phyloP scores from a whole-genome alignment of 1,140 invertebrate species.

The Drosophila lowei region DNA sequence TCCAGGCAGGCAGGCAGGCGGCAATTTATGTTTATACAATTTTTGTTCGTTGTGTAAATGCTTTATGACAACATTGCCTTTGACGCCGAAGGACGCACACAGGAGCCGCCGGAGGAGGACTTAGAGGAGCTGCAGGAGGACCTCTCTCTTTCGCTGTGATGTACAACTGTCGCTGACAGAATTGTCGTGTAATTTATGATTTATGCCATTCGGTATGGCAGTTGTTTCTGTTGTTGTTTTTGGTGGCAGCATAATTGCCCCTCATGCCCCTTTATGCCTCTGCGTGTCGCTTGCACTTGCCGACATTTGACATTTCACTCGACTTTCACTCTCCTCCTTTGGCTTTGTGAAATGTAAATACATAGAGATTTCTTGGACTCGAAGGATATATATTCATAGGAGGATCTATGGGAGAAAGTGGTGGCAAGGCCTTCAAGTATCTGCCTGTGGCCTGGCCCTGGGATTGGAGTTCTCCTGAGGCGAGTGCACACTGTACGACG shows the following conservation, averaged over 20 bases:
- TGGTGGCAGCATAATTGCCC: slow-evolving; percentile 48
- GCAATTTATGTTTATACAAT: slow-evolving; percentile 46
- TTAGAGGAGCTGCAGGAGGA: no score
- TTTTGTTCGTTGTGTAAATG: slow-evolving; percentile 40
- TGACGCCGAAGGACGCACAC: slow-evolving; percentile 3
- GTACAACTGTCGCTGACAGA: slow-evolving; percentile 64
- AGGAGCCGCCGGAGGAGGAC: no score
- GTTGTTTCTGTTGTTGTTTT: slow-evolving; percentile 27
- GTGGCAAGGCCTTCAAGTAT: no score
- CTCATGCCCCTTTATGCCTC: background rate
- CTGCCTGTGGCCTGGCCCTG: no score
- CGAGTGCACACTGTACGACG: background rate
- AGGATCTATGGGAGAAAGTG: background rate
- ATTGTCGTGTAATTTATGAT: slow-evolving; percentile 70
- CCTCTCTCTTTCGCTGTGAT: background rate
- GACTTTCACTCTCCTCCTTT: slow-evolving; percentile 5
- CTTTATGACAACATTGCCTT: slow-evolving; percentile 39
- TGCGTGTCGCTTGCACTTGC: slow-evolving; percentile 23
- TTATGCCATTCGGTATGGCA: slow-evolving; percentile 65
- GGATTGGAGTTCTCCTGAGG: background rate
- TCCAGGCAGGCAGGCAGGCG: slow-evolving; percentile 35
- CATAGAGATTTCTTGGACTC: no score
- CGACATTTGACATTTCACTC: slow-evolving; percentile 24
- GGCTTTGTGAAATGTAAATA: no score
- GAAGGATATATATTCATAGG: no score